Percentiles rank a stretch among this genome's conserved stretches.
Conservation (phyloP, 2,113 vertebrate species). For the Tupaia chinensis region DNA sequence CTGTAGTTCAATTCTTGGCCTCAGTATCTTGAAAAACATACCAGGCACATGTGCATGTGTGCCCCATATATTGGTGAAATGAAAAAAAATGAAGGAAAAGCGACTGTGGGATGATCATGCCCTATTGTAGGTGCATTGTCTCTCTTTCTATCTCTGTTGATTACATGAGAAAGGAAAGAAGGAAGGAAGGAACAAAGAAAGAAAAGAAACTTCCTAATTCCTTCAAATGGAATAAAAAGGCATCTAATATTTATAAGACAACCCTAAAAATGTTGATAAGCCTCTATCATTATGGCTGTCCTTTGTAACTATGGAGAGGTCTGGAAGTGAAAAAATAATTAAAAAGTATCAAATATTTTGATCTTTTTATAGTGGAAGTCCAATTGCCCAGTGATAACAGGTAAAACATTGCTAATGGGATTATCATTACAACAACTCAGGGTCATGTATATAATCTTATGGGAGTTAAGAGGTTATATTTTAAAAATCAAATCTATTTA, state of each 20-base stretch:
- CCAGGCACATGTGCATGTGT: too few species aligned
- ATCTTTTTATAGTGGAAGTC: background rate
- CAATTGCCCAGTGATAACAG: background rate
- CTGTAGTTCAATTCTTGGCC: too few species aligned
- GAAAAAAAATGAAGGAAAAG: too few species aligned
- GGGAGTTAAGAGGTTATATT: background rate
- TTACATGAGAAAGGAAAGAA: too few species aligned
- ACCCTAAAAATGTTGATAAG: background rate
- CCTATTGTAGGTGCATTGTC: too few species aligned
- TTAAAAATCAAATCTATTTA: background rate
- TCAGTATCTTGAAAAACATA: too few species aligned
- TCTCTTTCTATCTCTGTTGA: too few species aligned
- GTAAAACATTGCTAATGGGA: background rate
- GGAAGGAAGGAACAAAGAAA: too few species aligned
- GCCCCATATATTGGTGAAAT: too few species aligned
- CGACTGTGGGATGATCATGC: too few species aligned
- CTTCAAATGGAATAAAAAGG: background rate
- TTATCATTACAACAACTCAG: background rate
- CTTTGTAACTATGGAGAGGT: background rate
- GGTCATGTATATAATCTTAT: background rate
- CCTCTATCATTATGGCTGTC: background rate
- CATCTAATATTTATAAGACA: background rate
- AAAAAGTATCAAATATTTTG: background rate
- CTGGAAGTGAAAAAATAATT: background rate
- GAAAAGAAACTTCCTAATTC: background rate